Base-by-base conservation (phyloP, 2,113 vertebrate species). In the Rhadina sibilatrix region DNA sequence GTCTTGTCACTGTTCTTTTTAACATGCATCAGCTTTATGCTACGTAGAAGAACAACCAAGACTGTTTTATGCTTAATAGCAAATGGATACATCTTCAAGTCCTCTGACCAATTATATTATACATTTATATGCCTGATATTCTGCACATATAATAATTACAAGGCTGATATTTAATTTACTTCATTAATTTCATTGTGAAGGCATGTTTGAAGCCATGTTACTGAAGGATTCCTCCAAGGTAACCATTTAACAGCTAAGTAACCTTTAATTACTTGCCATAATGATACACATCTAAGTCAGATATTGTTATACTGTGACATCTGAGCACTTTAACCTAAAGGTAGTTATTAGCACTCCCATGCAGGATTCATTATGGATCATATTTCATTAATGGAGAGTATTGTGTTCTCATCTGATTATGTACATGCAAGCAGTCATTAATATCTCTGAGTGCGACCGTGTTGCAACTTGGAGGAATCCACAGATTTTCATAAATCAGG, bases 241-340 rank as follows among this genome's bases (percentile, higher is more conserved):
- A 96, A 94, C 47, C 31, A 75, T 92, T 96, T 93, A 97, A 95
- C 12, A 93, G 59, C 94, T 69, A 93, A 93, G 37, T 81, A 95
- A 85, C 49, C 88, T 96, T 96, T 66, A 97, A 89, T 94, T 95
- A 95, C 80, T 94, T 56, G 40, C 52, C 46, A n/a, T 87, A 97
- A 95, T 92, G 82, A 94, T 83, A 93, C 74, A 77, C 68, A 94
- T 94, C 71, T 88, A 90, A 95, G 89, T 83, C 66, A 94, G 52
- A 91, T 91, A 94, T 28, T 89, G 49, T 89, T 89, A 83, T 79
- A 70, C 50, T 71, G 27, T 95, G 93, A 90, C 94, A 93, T 77
- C 81, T 85, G 86, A 97, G 93, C 69, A 90, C 75, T 94, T 86
- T 91, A 95, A 92, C 60, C 74, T 87, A 93, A 95, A 96, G 85